Evolutionary conservation across 2,797 vertebrate species (phyloP), one percentile per base, ranked within the genome.

Genomic region (Rhinoraja longicauda): DNA sequence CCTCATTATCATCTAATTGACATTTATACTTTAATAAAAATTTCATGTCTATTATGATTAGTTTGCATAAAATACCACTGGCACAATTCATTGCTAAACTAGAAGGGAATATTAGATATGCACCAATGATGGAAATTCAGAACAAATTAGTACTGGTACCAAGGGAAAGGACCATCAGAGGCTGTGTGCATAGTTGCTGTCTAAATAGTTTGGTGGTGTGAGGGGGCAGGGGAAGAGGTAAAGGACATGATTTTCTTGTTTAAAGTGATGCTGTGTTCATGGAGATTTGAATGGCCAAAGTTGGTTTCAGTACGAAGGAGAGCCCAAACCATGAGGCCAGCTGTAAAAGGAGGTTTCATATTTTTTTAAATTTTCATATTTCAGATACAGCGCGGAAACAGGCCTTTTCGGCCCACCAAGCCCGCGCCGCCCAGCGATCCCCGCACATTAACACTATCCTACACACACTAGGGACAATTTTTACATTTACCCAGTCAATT

Each of bases 1-100:
- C 59, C 62, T 88, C 62, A 88, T 88, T 88, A 88, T 17, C 84
- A 88, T 67, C 84, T 88, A 88, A 88, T 88, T 88, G 84, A 88
- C 84, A 88, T 67, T 64, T 67, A 88, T 36, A 67, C 84, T 67
- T 67, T 36, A 36, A 88, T 88, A 88, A 88, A 9, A 67, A 21
- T 32, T 67, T 88, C 59, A 88, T 88, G 84, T 4, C 59, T 88
- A 67, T 88, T 67, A 36, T 88, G 59, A 88, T 67, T 88, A 67
- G n/a, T 88, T 88, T 88, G 84, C 62, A 88, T 10, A 88, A 67
- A 88, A 88, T 88, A 88, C 84, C 59, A 67, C 84, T 67, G 59
- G 84, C 84, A 88, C 15, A 19, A 64, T 88, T 88, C 62, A 88
- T 9, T 67, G 84, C 59, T 15, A 32, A 88, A 88, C 84, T 67